A percentile compares a stretch with the other conserved stretches of the same genome.
These are phyloP conservation scores for Metopolophium dirhodum DNA, from an alignment of 1,140 invertebrate genomes.

Conservation along the genomic window DNA sequence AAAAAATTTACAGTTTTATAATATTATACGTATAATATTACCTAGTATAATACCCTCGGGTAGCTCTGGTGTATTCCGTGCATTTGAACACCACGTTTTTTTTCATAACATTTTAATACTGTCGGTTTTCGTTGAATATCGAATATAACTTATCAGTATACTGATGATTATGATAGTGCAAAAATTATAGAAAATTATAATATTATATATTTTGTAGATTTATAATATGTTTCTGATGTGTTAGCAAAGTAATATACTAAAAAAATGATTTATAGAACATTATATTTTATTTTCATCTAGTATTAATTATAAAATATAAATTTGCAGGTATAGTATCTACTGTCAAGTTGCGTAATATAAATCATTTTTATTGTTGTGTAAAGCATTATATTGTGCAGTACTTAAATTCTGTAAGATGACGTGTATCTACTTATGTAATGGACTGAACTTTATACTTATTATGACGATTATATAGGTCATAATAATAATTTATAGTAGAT, in stretches of 20 bases:
- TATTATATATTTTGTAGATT: neutral
- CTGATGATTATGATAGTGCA: neutral
- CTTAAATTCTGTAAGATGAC: neutral
- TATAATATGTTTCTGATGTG: neutral
- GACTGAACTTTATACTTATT: neutral
- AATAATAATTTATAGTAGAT: neutral
- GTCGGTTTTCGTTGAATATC: neutral
- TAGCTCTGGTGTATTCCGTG: neutral
- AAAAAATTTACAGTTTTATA: neutral
- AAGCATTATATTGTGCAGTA: too few relatives aligned
- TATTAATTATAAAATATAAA: too few relatives aligned
- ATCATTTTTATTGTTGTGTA: too few relatives aligned
- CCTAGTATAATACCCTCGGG: neutral
- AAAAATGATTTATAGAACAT: too few relatives aligned
- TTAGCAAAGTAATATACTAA: neutral
- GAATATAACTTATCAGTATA: neutral
- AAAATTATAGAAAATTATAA: neutral
- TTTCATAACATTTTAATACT: neutral
- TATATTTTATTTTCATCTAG: too few relatives aligned
- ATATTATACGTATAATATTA: neutral
- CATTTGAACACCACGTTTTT: neutral
- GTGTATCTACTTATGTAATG: neutral
- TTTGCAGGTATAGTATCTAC: too few relatives aligned
- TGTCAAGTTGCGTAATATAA: too few relatives aligned
- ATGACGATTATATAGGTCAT: neutral